Evolutionary conservation across 1,140 invertebrate genomes (phyloP).

Genomic region (Centruroides sculpturatus): DNA sequence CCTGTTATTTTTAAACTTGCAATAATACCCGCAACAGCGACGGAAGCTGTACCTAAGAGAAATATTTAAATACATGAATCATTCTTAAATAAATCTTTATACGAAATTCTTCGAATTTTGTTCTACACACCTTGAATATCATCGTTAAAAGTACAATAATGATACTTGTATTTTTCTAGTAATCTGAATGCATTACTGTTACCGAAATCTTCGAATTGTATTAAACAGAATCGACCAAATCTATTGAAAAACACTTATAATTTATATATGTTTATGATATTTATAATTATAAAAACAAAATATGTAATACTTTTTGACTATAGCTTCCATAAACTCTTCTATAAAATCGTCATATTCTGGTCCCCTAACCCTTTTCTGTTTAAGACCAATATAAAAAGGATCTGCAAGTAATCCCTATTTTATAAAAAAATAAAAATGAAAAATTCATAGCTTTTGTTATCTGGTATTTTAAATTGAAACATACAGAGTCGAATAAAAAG

Average conservation of each 20-base stretch:
- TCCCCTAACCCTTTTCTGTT: constrained; percentile 73
- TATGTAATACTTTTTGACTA: constrained; percentile 39
- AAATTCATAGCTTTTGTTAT: too few species aligned
- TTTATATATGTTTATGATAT: not conserved
- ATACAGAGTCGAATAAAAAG: too few species aligned
- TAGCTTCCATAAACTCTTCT: constrained; percentile 95
- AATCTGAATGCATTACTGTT: constrained; percentile 85
- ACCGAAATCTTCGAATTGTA: constrained; percentile 92
- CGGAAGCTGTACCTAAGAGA: constrained; percentile 66
- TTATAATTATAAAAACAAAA: not conserved
- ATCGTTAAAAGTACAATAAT: constrained; percentile 92
- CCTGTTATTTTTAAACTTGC: constrained; percentile 65
- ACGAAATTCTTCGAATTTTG: not conserved
- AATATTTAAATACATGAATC: not conserved
- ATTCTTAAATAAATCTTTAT: not conserved
- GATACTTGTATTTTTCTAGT: constrained; percentile 67
- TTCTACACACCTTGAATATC: constrained; percentile 59
- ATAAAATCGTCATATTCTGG: constrained; percentile 84
- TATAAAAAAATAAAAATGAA: too few species aligned
- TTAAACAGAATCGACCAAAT: constrained; percentile 29
- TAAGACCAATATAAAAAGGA: constrained; percentile 86
- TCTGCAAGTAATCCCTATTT: constrained; percentile 65
- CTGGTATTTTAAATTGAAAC: too few species aligned
- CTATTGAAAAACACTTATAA: not conserved
- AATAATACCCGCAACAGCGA: constrained; percentile 77